These are phyloP conservation scores for Drosophila pseudotalamancana DNA, from an alignment of 2,888 invertebrate genomes.

Conservation along the genomic window DNA sequence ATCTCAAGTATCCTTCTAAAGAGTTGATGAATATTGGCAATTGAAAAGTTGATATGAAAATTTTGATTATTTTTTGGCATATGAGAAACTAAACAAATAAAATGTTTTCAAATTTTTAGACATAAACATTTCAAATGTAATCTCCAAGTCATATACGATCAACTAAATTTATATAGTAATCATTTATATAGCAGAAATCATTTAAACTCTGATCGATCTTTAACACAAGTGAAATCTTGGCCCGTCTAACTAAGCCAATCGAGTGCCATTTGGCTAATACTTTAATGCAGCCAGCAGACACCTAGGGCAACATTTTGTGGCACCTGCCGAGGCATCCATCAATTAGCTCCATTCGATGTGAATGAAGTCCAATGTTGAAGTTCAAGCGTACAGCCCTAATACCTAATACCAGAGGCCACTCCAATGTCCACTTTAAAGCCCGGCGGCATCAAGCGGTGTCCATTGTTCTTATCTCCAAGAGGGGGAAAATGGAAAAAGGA, in stretches of 20 bases:
- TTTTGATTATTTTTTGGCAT: no score
- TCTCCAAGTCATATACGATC: no score
- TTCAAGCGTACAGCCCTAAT: conserved; percentile 66
- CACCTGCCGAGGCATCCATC: conserved; percentile 60
- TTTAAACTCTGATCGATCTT: conserved; percentile 23
- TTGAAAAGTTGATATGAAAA: no score
- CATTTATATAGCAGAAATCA: no score
- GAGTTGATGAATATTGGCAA: no score
- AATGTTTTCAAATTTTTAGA: no score
- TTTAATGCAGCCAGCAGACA: conserved; percentile 32
- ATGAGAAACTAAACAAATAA: no score
- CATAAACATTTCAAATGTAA: no score
- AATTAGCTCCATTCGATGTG: conserved; percentile 43
- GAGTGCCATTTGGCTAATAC: conserved; percentile 47
- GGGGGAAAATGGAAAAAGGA: no score
- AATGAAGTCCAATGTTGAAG: conserved; percentile 66
- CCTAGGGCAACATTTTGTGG: conserved; percentile 8
- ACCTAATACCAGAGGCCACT: conserved; percentile 68
- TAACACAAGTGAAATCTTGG: conserved; percentile 19
- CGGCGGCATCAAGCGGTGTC: conserved; percentile 59
- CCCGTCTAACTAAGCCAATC: conserved; percentile 41
- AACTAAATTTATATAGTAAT: no score
- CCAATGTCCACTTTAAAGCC: conserved; percentile 75
- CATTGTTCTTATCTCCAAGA: conserved; percentile 64
- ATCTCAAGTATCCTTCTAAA: no score